phyloP scores from a whole-genome alignment of 2,797 vertebrate genomes.

The Pseudotriccus pelzelni region DNA sequence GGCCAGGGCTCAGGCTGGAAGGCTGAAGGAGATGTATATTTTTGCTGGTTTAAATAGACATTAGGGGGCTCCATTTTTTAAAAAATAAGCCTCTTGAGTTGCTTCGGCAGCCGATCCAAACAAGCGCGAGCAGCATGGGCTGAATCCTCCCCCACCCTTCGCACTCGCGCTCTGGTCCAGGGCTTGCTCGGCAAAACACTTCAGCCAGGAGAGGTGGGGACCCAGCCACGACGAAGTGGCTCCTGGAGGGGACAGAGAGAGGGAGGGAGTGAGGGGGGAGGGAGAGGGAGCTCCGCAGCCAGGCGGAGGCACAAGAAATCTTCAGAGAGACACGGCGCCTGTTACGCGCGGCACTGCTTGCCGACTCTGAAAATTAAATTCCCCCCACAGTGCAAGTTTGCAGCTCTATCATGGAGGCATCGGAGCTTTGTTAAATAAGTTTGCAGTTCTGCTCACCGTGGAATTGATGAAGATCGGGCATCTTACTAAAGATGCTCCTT shows the following conservation, averaged over 20 bases:
- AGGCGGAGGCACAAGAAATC: not conserved
- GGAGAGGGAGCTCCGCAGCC: fast-evolving
- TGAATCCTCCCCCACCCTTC: not conserved
- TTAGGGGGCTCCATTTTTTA: conserved; percentile 67
- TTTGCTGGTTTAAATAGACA: conserved; percentile 58
- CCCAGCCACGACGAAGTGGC: not conserved
- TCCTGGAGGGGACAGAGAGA: not conserved
- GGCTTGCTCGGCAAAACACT: not conserved
- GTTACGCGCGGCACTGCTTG: not conserved
- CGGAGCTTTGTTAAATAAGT: not conserved
- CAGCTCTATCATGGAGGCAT: not conserved
- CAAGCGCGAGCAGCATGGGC: fast-evolving
- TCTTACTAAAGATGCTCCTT: not conserved
- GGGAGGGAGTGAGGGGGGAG: not conserved
- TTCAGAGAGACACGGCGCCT: not conserved
- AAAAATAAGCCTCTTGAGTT: conserved; percentile 7
- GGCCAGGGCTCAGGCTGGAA: not conserved
- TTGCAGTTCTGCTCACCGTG: not conserved
- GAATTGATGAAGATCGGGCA: not conserved
- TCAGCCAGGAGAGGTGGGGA: not conserved
- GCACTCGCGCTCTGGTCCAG: fast-evolving
- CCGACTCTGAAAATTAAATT: conserved; percentile 22
- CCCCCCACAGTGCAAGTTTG: not conserved
- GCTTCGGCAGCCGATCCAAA: not conserved
- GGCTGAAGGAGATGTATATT: not conserved